A percentile compares a stretch with the other conserved stretches of the same genome.
phyloP scores from a whole-genome alignment of 2,113 vertebrate genomes.

The Eulacestoma nigropectus region DNA sequence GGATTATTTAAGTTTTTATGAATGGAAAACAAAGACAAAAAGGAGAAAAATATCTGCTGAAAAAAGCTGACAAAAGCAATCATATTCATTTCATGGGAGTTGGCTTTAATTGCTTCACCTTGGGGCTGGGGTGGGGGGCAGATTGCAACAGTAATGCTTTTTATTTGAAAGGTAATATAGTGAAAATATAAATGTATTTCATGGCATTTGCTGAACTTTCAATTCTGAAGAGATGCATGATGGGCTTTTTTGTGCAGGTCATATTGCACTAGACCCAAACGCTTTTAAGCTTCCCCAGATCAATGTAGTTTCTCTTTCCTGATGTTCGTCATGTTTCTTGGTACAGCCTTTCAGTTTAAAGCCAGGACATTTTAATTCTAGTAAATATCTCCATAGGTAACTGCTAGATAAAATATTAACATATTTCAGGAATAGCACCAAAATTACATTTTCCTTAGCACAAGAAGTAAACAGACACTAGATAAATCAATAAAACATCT shows the following conservation, averaged over 20 bases:
- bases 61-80: not conserved
- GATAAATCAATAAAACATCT: not conserved
- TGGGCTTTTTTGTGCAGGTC: not conserved
- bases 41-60: not conserved
- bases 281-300: not conserved
- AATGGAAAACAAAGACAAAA: not conserved
- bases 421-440: not conserved
- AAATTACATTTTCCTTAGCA: not conserved
- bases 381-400: not conserved
- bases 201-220: not conserved
- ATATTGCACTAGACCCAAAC: not conserved
- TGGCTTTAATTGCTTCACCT: not conserved
- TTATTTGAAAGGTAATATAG: not conserved
- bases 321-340: not conserved
- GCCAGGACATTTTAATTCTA: not conserved
- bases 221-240: not conserved
- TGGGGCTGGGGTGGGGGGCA: accelerated
- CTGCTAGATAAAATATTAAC: not conserved
- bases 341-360: not conserved
- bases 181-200: not conserved
- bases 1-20: not conserved
- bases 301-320: not conserved
- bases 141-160: not conserved
- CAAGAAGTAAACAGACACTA: not conserved
- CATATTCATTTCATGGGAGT: not conserved